Conservation (phyloP, 2,797 vertebrate species). For the Trichosurus vulpecula region DNA sequence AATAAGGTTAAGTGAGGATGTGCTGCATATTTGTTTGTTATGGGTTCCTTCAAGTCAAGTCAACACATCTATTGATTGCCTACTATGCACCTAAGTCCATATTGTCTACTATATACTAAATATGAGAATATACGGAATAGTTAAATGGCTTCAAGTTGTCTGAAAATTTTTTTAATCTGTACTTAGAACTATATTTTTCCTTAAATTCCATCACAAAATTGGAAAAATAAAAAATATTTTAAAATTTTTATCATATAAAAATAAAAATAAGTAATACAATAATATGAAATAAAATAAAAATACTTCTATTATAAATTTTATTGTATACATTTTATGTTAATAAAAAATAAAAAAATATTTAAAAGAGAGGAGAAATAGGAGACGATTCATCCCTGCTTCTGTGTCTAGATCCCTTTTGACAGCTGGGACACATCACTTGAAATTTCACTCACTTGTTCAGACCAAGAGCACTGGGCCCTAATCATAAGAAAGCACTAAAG, state of each 20-base stretch:
- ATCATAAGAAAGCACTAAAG: not conserved
- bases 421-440: not conserved
- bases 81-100: not conserved
- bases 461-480: not conserved
- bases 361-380: not conserved
- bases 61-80: not conserved
- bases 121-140: not conserved
- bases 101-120: not conserved
- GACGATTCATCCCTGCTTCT: not conserved
- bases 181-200: not conserved
- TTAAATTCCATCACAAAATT: not conserved
- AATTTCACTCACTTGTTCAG: not conserved
- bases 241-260: not conserved
- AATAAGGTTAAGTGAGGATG: conserved; percentile 1
- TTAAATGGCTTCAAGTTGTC: not conserved
- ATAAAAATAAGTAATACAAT: not conserved
- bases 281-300: not conserved
- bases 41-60: conserved; percentile 2
- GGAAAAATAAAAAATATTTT: not conserved
- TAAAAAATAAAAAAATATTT: not conserved
- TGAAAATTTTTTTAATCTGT: not conserved
- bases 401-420: not conserved
- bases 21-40: not conserved
- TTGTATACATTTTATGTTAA: not conserved
- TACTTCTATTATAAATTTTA: not conserved